A percentile compares a stretch with the other conserved stretches of the same genome.
phyloP scores from a whole-genome alignment of 2,113 vertebrate genomes.

The Erinaceus europaeus region DNA sequence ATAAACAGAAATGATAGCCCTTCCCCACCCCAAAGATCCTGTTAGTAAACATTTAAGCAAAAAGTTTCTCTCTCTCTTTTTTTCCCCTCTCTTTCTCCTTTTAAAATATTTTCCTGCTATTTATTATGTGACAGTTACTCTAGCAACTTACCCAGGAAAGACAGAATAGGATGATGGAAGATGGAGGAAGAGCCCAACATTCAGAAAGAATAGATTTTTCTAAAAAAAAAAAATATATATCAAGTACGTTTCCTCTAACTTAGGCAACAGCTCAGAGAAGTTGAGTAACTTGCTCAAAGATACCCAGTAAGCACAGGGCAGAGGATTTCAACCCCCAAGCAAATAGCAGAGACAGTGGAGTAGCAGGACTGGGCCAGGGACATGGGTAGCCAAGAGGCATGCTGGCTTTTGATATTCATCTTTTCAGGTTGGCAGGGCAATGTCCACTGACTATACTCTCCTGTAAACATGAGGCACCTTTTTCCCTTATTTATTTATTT shows the following conservation, averaged over 20 bases:
- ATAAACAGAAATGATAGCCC: neutral
- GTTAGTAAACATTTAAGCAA: no score
- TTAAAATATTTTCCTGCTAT: neutral
- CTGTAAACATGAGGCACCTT: neutral
- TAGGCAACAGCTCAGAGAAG: neutral
- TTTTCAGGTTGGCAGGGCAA: neutral
- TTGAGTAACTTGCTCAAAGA: neutral
- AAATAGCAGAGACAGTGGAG: neutral
- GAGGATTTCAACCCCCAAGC: neutral
- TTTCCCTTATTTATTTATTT: no score
- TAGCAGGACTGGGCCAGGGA: neutral
- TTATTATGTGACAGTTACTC: neutral
- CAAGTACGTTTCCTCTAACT: neutral
- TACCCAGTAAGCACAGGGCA: neutral
- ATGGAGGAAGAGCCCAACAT: neutral
- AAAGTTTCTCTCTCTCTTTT: no score
- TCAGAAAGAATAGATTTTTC: neutral
- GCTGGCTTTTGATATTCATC: neutral
- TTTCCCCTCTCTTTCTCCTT: neutral
- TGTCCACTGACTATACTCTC: neutral
- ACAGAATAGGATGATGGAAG: neutral
- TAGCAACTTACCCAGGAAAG: neutral
- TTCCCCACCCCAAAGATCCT: no score
- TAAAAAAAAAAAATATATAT: no score
- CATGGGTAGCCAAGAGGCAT: rapidly evolving